Evolutionary conservation across 1,140 invertebrate genomes (phyloP), one percentile per base, ranked within the genome.

Genomic region (Carposina sasakii): DNA sequence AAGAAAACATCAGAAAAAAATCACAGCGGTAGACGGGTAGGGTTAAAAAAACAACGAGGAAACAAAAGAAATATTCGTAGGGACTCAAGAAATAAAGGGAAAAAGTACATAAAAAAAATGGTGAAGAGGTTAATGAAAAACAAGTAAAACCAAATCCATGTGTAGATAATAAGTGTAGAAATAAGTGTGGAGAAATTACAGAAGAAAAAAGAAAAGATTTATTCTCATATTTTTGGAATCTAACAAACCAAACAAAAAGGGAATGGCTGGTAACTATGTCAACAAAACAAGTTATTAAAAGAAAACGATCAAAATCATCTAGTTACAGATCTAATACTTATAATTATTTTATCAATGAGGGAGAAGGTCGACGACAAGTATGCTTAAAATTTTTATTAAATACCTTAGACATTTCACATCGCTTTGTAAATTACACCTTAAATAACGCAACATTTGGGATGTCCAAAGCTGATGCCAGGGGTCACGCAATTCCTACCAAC

Each of bases 321-420:
- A 15, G 13, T 23, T 36, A 39, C 13, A n/a, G 45, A 3, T 22
- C 19, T 10, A 21, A 12, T 15, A 43, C 37, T 16, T 52, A 30
- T 22, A 22, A 44, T 2, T 58, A 59, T 26, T 50, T 30, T 33
- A 54, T 59, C 43, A 54, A 53, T 23, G 57, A 59, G 24, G 57
- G 51, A 36, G 57, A 54, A 41, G 57, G 48, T 13, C 24, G 36
- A 33, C 19, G 43, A 23, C 30, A 40, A 48, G 44, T 54, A n/a
- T 59, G 57, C 26, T 30, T 26, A 39, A 26, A 59, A 26, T 59
- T 51, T 43, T 26, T 59, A 8, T 10, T 44, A 5, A 41, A 36
- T n/a, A 59, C 52, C 1, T 33, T 54, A 21, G 48, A 54, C 45
- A 22, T 54, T 9, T 23, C 24, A 17, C 45, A 50, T 16, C 28